Percentiles rank a stretch among this genome's conserved stretches.
These are phyloP conservation scores for Caenorhabditis latens DNA, from an alignment of 1,140 invertebrate genomes.

Conservation along the genomic window DNA sequence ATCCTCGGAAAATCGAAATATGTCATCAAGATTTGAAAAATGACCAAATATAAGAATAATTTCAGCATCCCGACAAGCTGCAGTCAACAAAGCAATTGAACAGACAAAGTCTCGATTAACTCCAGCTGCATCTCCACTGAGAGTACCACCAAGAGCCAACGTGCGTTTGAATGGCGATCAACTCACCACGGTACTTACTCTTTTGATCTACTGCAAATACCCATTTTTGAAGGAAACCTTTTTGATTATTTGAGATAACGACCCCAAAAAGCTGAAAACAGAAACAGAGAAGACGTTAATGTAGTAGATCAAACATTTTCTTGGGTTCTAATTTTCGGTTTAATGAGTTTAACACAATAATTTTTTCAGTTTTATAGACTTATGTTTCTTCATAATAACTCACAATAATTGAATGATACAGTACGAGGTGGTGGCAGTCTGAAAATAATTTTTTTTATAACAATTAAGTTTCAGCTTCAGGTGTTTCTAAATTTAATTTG, in stretches of 20 bases:
- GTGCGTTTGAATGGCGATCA: conserved; percentile 54
- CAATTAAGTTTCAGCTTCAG: not conserved
- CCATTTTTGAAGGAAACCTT: conserved; percentile 3
- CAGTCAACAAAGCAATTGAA: conserved; percentile 60
- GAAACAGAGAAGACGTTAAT: not conserved
- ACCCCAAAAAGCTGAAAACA: not conserved
- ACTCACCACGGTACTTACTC: conserved; percentile 54
- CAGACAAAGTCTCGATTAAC: conserved; percentile 60
- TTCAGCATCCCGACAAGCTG: conserved; percentile 59
- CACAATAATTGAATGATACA: not conserved
- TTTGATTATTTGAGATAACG: not conserved
- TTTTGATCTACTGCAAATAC: conserved; percentile 41
- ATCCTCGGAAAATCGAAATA: not conserved
- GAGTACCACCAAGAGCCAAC: conserved; percentile 46
- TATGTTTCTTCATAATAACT: conserved; percentile 11
- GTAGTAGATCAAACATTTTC: conserved; percentile 43
- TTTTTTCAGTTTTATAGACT: conserved; percentile 11
- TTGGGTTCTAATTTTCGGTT: conserved; percentile 49
- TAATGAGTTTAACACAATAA: conserved; percentile 8
- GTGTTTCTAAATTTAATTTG: not conserved
- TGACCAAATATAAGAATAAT: not conserved
- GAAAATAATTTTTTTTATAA: not conserved
- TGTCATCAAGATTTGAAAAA: too few species aligned
- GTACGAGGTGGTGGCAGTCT: not conserved
- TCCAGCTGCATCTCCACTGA: conserved; percentile 47